A percentile compares a stretch with the other conserved stretches of the same genome.
Conservation (phyloP, 1,140 invertebrate genomes). For the Anadara kagoshimensis region DNA sequence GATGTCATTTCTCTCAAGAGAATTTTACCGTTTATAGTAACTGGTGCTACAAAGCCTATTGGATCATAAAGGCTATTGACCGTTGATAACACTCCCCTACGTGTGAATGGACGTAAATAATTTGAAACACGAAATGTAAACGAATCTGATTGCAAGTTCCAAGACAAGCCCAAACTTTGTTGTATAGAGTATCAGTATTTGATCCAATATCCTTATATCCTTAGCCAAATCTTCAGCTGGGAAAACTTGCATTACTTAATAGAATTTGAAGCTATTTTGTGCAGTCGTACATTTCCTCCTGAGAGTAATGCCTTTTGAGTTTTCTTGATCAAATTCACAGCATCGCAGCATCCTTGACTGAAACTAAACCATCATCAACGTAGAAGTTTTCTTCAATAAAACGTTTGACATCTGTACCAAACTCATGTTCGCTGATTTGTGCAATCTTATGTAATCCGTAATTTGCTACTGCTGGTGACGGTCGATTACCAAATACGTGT, state of each 20-base stretch:
- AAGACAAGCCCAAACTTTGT: too few relatives aligned
- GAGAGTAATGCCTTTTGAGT: slow-evolving; percentile 8
- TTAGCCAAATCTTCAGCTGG: slow-evolving; percentile 19
- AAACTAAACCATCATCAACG: slow-evolving; percentile 23
- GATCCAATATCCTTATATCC: slow-evolving; percentile 6
- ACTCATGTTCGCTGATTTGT: too few relatives aligned
- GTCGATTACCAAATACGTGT: slow-evolving; percentile 37
- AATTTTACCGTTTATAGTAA: slow-evolving; percentile 36
- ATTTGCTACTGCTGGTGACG: slow-evolving; percentile 34
- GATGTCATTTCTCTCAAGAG: slow-evolving; percentile 22
- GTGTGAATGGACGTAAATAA: too few relatives aligned
- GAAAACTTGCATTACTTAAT: slow-evolving; percentile 20
- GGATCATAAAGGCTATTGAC: background rate
- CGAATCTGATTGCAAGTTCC: too few relatives aligned
- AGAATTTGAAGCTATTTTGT: slow-evolving; percentile 31
- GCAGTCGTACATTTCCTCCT: slow-evolving; percentile 16
- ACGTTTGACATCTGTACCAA: slow-evolving; percentile 1
- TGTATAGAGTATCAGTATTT: too few relatives aligned
- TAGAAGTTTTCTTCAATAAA: slow-evolving; percentile 23
- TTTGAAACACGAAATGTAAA: too few relatives aligned
- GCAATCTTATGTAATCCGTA: slow-evolving; percentile 10
- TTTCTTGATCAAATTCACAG: slow-evolving; percentile 11
- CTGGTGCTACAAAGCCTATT: slow-evolving; percentile 4
- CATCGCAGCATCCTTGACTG: slow-evolving; percentile 9
- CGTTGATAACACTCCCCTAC: too few relatives aligned